Base-by-base conservation (phyloP, 2,888 invertebrate genomes). In the Andrena minutula region DNA sequence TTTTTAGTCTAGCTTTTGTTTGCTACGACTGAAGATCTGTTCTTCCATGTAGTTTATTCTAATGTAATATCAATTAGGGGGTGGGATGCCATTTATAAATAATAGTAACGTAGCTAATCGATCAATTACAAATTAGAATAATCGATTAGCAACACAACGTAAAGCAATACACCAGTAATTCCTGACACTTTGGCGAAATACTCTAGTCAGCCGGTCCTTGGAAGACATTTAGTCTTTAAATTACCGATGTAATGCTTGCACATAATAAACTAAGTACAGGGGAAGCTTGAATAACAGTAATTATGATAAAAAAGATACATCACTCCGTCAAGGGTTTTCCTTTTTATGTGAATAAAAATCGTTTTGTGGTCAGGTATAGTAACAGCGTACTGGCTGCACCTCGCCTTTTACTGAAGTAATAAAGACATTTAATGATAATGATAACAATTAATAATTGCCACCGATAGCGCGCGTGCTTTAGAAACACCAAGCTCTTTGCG, bases 21-120 rank as follows among this genome's bases (percentile, higher is more conserved):
- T 81, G 91, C 89, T 91, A 90, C 84, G 92, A 92, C 91, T 92
- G 90, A 92, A 91, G 88, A 89, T 92, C 89, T 90, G 92, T 90
- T 93, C 93, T 93, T 93, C 93, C 93, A 91, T 88, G 91, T 91
- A 93, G 91, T 89, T 92, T 91, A 92, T 92, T 91, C 90, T 93
- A 91, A 89, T 87, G 70, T 88, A 82, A 84, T 56, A 56, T 82
- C 78, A 69, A 85, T 77, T 82, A 82, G 77, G 79, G 78, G 75
- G 75, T 76, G 83, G 81, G 82, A 87, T 89, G 85, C 87, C 86
- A 85, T 85, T 89, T 84, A 86, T 88, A 86, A 86, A 81, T 87
- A 84, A 83, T 88, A 83, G 84, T 84, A 79, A 84, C 66, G 72
- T 89, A 89, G 86, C 89, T 88, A 84, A 90, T 90, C 86, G 84